Percentiles rank a stretch among this genome's conserved stretches.
Evolutionary conservation across 2,888 invertebrate species (phyloP).

Genomic region (Antheraea yamamai): DNA sequence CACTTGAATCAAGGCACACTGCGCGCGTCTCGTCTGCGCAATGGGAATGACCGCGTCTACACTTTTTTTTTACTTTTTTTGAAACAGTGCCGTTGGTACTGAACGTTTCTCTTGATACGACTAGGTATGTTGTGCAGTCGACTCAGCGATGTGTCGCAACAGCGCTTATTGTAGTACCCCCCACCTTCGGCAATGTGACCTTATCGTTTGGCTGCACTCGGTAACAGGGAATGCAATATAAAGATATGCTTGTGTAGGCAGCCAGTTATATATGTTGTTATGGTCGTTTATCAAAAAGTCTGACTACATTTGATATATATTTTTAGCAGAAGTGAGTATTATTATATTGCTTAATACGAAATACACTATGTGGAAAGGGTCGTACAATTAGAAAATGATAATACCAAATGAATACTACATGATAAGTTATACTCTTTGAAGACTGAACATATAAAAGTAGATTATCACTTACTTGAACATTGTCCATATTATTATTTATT

Average conservation of each 20-base stretch:
- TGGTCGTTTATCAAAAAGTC: constrained; percentile 26
- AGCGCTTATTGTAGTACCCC: constrained; percentile 54
- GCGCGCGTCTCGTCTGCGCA: constrained; percentile 50
- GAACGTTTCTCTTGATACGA: neutral
- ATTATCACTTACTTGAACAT: neutral
- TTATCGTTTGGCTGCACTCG: constrained; percentile 73
- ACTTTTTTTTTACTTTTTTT: constrained; percentile 55
- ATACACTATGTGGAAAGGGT: neutral
- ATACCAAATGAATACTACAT: neutral
- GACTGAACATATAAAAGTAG: neutral
- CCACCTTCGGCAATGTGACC: constrained; percentile 69
- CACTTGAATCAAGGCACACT: constrained; percentile 64
- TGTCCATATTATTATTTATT: neutral
- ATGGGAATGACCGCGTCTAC: constrained; percentile 53
- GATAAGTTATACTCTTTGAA: neutral
- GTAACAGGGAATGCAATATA: constrained; percentile 60
- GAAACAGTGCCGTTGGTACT: constrained; percentile 35
- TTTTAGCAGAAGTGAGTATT: neutral
- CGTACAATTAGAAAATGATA: too few species aligned
- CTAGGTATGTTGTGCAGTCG: constrained; percentile 4
- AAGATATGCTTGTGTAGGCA: constrained; percentile 38
- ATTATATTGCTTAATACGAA: neutral
- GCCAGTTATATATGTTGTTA: constrained; percentile 29
- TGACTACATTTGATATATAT: constrained; percentile 14
- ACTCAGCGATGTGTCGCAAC: constrained; percentile 51